A percentile compares a stretch with the other conserved stretches of the same genome.
Evolutionary conservation across 2,113 vertebrate genomes (phyloP).

Genomic region (Recurvirostra avosetta): DNA sequence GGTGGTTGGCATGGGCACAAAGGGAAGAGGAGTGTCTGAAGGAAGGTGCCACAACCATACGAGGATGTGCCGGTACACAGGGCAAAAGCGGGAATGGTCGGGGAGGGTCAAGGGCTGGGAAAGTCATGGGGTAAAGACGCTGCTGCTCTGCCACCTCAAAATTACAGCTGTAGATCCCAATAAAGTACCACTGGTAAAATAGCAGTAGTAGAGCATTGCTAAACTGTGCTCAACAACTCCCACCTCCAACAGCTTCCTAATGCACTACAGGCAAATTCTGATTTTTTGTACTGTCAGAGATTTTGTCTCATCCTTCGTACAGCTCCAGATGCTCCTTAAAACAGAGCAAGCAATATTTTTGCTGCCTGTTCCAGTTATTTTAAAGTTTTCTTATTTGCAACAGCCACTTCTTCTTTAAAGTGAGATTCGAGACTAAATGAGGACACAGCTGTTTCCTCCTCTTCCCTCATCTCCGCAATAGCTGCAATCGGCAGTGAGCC

Average conservation of each 20-base stretch:
- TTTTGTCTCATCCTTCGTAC: constrained; percentile 1
- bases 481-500: constrained; percentile 14
- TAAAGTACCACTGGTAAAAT: neutral
- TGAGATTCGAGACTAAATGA: constrained; percentile 28
- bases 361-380: constrained; percentile 45
- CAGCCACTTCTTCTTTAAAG: constrained; percentile 40
- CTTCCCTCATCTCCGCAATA: constrained; percentile 18
- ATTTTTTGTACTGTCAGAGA: constrained; percentile 34
- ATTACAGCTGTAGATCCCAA: neutral
- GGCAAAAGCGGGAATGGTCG: neutral
- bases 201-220: neutral
- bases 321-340: constrained; percentile 50
- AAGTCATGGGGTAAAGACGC: accelerated
- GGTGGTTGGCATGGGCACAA: neutral
- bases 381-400: constrained; percentile 46
- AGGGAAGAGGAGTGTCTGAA: neutral
- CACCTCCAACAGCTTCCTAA: neutral
- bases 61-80: too few species aligned
- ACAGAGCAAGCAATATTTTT: constrained; percentile 51
- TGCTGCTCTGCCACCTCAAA: neutral
- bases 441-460: constrained; percentile 61
- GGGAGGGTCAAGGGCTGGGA: neutral
- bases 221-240: neutral
- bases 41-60: neutral
- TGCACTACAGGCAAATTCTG: neutral